Conservation (phyloP, 2,797 vertebrate species). For the Poeciliopsis presidionis region DNA sequence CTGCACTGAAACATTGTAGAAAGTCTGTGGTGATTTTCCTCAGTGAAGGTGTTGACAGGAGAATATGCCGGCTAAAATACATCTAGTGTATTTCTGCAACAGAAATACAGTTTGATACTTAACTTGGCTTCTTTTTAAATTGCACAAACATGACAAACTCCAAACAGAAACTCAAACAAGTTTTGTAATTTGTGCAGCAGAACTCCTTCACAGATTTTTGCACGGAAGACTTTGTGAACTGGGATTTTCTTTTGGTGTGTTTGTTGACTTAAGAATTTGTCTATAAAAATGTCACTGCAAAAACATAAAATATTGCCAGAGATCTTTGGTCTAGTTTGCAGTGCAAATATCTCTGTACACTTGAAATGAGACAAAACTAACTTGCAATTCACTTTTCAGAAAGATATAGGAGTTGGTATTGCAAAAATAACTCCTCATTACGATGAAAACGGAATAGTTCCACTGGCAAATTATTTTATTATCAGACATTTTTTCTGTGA, state of each 20-base stretch:
- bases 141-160: not conserved
- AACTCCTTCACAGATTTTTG: constrained; percentile 25
- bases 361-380: too few species aligned
- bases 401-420: too few species aligned
- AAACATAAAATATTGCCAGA: too few species aligned
- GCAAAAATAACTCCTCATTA: too few species aligned
- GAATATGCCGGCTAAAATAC: not conserved
- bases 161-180: not conserved
- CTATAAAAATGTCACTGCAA: not conserved
- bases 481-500: too few species aligned
- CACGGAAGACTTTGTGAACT: constrained; percentile 64
- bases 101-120: not conserved
- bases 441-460: too few species aligned
- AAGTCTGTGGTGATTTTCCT: not conserved
- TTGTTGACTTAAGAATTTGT: not conserved
- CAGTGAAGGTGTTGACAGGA: constrained; percentile 28
- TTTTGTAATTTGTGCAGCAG: constrained; percentile 14
- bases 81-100: not conserved
- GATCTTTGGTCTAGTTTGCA: too few species aligned
- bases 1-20: constrained; percentile 1
- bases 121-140: not conserved
- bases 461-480: too few species aligned
- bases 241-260: constrained; percentile 46
- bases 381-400: too few species aligned
- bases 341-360: too few species aligned